These are phyloP conservation scores for Corydoras maculifer DNA, from an alignment of 2,113 vertebrate genomes.

Conservation along the genomic window DNA sequence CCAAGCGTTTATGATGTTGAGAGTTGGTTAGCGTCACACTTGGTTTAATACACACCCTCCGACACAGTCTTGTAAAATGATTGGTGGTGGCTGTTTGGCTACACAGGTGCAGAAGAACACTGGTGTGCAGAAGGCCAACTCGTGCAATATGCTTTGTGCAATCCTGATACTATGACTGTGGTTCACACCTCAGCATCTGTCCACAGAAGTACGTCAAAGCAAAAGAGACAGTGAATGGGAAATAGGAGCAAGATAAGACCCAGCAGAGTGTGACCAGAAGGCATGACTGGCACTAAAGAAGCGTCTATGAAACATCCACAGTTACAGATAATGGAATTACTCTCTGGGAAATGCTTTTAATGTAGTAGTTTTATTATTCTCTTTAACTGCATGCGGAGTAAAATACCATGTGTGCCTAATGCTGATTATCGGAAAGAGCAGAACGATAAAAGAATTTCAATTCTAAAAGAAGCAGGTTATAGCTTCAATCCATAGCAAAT, in stretches of 20 bases:
- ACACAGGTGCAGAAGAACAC: slow-evolving; percentile 2
- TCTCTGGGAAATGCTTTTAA: background rate
- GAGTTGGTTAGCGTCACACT: slow-evolving; percentile 1
- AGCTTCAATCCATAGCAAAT: too few relatives aligned
- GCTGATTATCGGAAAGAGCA: too few relatives aligned
- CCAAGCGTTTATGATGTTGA: slow-evolving; percentile 10
- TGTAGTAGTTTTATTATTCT: too few relatives aligned
- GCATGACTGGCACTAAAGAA: slow-evolving; percentile 5
- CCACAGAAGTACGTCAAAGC: background rate
- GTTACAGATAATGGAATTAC: background rate
- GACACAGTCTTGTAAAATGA: background rate
- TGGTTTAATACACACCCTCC: background rate
- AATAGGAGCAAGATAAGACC: slow-evolving; percentile 13
- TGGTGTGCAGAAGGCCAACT: background rate
- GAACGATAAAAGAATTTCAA: too few relatives aligned
- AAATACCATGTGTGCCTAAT: too few relatives aligned
- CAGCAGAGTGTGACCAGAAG: slow-evolving; percentile 17
- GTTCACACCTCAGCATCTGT: background rate
- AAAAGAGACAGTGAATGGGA: slow-evolving; percentile 5
- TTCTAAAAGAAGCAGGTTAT: too few relatives aligned
- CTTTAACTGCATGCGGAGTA: too few relatives aligned
- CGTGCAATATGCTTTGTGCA: background rate
- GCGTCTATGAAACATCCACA: background rate
- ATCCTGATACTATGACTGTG: background rate
- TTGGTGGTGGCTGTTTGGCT: background rate